phyloP scores from a whole-genome alignment of 2,888 invertebrate species.

The Ectemnius continuus region DNA sequence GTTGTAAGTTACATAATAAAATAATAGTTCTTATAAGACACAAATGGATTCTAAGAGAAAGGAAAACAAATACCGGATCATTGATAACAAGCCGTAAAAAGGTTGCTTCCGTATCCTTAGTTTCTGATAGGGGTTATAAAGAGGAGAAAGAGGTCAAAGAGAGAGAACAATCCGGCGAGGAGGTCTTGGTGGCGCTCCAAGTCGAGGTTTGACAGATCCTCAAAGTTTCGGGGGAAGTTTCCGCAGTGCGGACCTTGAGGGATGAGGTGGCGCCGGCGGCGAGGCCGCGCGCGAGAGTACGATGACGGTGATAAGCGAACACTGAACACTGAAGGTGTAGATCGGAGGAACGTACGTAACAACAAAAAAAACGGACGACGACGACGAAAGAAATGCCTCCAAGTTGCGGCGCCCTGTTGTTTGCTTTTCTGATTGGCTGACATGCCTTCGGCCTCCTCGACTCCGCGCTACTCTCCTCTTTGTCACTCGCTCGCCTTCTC shows the following conservation, averaged over 20 bases:
- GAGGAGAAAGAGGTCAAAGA: slow-evolving; percentile 25
- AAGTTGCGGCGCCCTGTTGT: slow-evolving; percentile 58
- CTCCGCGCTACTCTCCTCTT: not conserved
- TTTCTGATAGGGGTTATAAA: slow-evolving; percentile 3
- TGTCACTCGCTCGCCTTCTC: not conserved
- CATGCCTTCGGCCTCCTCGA: slow-evolving; percentile 9
- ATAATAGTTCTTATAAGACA: too few relatives aligned
- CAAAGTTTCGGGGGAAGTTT: slow-evolving; percentile 55
- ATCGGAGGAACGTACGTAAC: too few relatives aligned
- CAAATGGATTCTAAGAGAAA: too few relatives aligned
- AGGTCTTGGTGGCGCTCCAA: slow-evolving; percentile 66
- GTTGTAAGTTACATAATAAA: too few relatives aligned
- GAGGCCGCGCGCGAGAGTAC: slow-evolving; percentile 20
- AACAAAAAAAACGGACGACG: not conserved
- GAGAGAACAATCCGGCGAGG: slow-evolving; percentile 52
- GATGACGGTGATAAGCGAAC: slow-evolving; percentile 60
- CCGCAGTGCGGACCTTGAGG: slow-evolving; percentile 57
- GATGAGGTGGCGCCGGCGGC: not conserved
- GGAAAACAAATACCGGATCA: not conserved
- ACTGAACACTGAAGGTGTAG: slow-evolving; percentile 2
- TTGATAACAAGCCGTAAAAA: slow-evolving; percentile 11
- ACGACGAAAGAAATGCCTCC: slow-evolving; percentile 50
- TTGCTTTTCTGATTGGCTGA: slow-evolving; percentile 64
- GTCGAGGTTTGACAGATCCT: slow-evolving; percentile 68
- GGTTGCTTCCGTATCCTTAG: too few relatives aligned